phyloP scores from a whole-genome alignment of 2,797 vertebrate genomes.

The Helarctos malayanus region DNA sequence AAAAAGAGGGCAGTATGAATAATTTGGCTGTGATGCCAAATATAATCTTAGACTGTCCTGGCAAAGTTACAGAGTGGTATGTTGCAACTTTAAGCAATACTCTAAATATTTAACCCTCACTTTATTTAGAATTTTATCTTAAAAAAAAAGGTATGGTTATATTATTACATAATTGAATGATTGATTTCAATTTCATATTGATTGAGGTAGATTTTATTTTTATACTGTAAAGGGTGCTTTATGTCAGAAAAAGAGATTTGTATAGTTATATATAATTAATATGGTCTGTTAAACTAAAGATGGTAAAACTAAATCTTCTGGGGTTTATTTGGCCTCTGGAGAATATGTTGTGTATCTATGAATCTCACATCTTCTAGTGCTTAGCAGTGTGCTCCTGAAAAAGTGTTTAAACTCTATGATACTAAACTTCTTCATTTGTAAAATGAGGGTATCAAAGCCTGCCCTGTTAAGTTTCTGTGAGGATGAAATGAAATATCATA shows the following conservation, averaged over 20 bases:
- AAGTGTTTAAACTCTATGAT: background rate
- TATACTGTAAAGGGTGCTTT: background rate
- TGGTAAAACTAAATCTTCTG: background rate
- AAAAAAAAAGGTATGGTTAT: background rate
- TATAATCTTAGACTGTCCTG: background rate
- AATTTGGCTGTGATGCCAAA: background rate
- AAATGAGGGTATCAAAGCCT: background rate
- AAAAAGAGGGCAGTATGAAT: background rate
- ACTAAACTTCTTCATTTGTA: background rate
- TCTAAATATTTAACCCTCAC: background rate
- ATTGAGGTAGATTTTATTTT: constrained; percentile 20
- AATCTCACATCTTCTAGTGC: background rate
- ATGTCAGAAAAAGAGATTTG: background rate
- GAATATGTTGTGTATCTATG: background rate
- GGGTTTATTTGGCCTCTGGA: background rate
- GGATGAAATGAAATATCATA: background rate
- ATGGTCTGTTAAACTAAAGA: background rate
- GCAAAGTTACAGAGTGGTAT: background rate
- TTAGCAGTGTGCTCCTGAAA: background rate
- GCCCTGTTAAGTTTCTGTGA: background rate
- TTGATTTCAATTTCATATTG: background rate
- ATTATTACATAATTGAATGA: background rate
- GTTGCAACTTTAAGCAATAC: background rate
- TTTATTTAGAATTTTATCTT: background rate
- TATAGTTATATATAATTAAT: background rate